These are phyloP conservation scores for Pangasius krempfi DNA, from an alignment of 2,797 vertebrate species.

Conservation along the genomic window DNA sequence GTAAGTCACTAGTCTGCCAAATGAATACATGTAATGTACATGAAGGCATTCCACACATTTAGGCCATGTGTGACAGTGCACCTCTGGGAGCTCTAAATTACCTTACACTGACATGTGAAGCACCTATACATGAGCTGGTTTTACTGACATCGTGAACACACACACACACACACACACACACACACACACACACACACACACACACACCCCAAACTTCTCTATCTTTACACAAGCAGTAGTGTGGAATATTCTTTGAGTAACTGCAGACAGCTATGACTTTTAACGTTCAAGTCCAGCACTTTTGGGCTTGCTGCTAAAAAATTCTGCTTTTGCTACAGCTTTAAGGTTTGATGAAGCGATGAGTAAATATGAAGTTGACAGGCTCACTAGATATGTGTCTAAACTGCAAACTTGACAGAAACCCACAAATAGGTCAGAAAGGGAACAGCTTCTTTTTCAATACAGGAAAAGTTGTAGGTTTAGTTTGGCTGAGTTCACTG, in stretches of 20 bases:
- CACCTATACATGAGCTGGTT: not conserved
- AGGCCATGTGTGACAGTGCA: not conserved
- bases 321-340: not conserved
- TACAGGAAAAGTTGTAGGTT: not conserved
- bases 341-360: not conserved
- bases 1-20: not conserved
- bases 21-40: not conserved
- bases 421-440: not conserved
- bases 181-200: too few species aligned
- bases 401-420: not conserved
- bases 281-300: not conserved
- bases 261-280: not conserved
- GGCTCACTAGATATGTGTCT: not conserved
- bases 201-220: not conserved
- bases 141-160: not conserved
- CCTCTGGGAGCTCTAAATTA: not conserved
- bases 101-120: not conserved
- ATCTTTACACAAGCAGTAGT: not conserved
- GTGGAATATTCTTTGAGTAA: not conserved
- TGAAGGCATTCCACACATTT: not conserved
- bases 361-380: not conserved
- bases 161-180: too few species aligned
- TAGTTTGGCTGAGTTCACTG: not conserved
- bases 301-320: not conserved
- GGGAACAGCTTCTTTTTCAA: not conserved